Evolutionary conservation across 2,888 invertebrate genomes (phyloP).

Genomic region (Tachina fera): DNA sequence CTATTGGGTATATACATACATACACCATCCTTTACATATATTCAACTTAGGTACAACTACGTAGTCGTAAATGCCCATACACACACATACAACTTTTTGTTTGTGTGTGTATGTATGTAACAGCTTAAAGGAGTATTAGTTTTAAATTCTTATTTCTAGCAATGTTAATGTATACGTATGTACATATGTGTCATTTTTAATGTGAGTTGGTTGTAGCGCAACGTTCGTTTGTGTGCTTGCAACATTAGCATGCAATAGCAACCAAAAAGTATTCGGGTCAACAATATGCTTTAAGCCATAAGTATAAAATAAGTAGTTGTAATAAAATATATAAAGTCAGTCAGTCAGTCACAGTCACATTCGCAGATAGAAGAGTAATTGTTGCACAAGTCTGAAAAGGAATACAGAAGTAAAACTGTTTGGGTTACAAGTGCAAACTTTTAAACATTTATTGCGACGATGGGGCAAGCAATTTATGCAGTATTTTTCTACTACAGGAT

Average conservation of each 20-base stretch:
- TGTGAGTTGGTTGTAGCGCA: not conserved
- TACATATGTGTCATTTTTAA: not conserved
- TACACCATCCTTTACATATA: not conserved
- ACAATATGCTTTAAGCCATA: constrained; percentile 70
- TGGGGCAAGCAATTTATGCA: constrained; percentile 56
- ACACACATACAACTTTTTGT: no score
- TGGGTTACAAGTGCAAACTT: constrained; percentile 35
- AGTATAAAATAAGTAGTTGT: constrained; percentile 66
- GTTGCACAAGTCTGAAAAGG: constrained; percentile 40
- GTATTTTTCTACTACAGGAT: constrained; percentile 28
- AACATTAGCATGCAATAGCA: constrained; percentile 65
- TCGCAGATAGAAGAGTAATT: constrained; percentile 1
- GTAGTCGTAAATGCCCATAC: not conserved
- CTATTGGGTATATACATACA: constrained; percentile 47
- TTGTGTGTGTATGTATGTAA: not conserved
- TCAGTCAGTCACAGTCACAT: not conserved
- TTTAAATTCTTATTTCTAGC: constrained; percentile 23
- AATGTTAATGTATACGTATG: not conserved
- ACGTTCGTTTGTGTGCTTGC: constrained; percentile 3
- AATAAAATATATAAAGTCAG: constrained; percentile 45
- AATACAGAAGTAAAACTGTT: constrained; percentile 30
- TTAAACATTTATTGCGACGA: constrained; percentile 43
- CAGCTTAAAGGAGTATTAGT: constrained; percentile 49
- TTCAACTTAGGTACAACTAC: not conserved
- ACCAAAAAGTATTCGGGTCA: constrained; percentile 67